These are phyloP conservation scores for Platichthys stellatus DNA, from an alignment of 2,113 vertebrate genomes.

Conservation along the genomic window DNA sequence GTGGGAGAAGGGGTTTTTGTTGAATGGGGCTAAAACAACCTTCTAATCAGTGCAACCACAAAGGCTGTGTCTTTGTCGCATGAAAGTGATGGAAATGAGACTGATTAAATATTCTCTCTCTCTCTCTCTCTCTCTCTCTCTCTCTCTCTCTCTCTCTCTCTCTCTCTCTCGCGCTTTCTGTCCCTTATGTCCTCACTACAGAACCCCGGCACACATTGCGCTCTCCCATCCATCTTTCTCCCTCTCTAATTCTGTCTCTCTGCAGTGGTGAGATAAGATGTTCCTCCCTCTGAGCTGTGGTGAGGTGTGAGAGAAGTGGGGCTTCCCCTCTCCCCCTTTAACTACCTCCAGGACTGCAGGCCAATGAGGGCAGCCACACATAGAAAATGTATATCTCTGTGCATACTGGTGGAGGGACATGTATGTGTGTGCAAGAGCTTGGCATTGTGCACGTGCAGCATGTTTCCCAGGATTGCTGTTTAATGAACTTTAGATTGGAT, in stretches of 20 bases:
- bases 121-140: neutral
- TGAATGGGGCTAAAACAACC: constrained; percentile 11
- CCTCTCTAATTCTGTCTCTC: constrained; percentile 65
- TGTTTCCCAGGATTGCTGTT: constrained; percentile 65
- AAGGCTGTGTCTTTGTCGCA: constrained; percentile 10
- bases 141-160: constrained; percentile 17
- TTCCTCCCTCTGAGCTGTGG: constrained; percentile 53
- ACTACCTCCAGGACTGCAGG: constrained; percentile 52
- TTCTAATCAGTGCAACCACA: constrained; percentile 35
- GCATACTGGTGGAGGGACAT: constrained; percentile 32
- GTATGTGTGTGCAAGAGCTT: neutral
- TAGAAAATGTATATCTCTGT: constrained; percentile 43
- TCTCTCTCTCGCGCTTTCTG: constrained; percentile 18
- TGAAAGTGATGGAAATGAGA: constrained; percentile 59
- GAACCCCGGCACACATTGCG: constrained; percentile 53
- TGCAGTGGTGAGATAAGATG: constrained; percentile 79
- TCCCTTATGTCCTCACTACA: constrained; percentile 55
- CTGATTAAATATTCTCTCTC: constrained; percentile 45
- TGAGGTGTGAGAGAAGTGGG: constrained; percentile 55
- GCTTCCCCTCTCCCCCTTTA: constrained; percentile 51
- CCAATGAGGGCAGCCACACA: constrained; percentile 38
- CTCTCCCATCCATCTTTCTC: constrained; percentile 65
- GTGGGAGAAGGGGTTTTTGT: constrained; percentile 6
- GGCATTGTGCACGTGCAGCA: constrained; percentile 49
- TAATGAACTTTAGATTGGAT: constrained; percentile 81